These are phyloP conservation scores for Urocitellus parryii DNA, from an alignment of 2,113 vertebrate species.

Conservation along the genomic window DNA sequence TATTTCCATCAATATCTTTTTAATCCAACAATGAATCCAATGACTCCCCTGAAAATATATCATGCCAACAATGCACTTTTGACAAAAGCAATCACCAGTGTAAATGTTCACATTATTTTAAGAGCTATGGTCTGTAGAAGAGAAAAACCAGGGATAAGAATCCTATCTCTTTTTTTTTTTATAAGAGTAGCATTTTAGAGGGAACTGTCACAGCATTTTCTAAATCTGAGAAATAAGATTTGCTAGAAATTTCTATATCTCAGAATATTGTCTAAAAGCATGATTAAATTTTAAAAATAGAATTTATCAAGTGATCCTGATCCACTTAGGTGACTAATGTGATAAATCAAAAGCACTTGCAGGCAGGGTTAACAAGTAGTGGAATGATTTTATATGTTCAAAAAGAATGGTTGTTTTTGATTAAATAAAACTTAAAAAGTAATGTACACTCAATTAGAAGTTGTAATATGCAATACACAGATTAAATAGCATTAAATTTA, in stretches of 20 bases:
- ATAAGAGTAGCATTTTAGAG: constrained; percentile 16
- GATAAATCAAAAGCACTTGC: not conserved
- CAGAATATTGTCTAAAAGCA: constrained; percentile 25
- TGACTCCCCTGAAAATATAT: not conserved
- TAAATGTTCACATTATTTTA: constrained; percentile 63
- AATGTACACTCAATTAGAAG: constrained; percentile 53
- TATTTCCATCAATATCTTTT: constrained; percentile 37
- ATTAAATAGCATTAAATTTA: constrained; percentile 43
- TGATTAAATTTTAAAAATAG: constrained; percentile 37
- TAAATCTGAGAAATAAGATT: constrained; percentile 33
- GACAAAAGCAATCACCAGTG: constrained; percentile 14
- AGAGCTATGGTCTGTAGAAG: constrained; percentile 50
- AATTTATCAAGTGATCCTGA: constrained; percentile 44
- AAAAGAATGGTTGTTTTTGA: constrained; percentile 49
- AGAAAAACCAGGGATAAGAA: not conserved
- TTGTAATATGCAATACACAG: not conserved
- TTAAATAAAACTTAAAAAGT: constrained; percentile 34
- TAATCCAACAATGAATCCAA: not conserved
- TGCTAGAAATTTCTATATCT: constrained; percentile 5
- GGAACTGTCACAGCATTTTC: constrained; percentile 45
- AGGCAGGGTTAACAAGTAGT: not conserved
- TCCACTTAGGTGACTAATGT: not conserved
- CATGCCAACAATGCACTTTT: constrained; percentile 58
- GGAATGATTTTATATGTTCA: not conserved
- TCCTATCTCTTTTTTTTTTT: constrained; percentile 39